Percentiles rank a stretch among this genome's conserved stretches.
These are phyloP conservation scores for Cotesia vestalis DNA, from an alignment of 1,140 invertebrate genomes.

Conservation along the genomic window DNA sequence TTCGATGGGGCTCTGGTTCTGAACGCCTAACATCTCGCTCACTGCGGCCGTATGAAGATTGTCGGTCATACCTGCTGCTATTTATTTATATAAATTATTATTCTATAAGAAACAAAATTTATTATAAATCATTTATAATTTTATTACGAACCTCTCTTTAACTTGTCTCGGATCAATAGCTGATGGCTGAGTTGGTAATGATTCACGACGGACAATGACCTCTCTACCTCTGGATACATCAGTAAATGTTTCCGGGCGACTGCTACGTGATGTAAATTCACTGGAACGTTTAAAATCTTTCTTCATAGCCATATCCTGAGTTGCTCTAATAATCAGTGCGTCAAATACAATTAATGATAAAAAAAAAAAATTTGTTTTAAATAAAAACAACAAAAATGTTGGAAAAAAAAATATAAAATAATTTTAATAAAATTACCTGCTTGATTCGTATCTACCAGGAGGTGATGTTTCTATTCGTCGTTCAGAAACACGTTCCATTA, in stretches of 20 bases:
- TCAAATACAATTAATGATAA: not conserved
- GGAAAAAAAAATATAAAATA: conserved; percentile 10
- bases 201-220: conserved; percentile 59
- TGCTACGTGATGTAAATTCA: conserved; percentile 59
- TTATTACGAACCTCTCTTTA: conserved; percentile 55
- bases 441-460: conserved; percentile 58
- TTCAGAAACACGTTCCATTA: conserved; percentile 59
- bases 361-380: conserved; percentile 20
- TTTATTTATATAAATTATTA: conserved; percentile 32
- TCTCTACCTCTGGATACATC: conserved; percentile 60
- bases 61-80: conserved; percentile 56
- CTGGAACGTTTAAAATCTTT: conserved; percentile 60
- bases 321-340: conserved; percentile 46
- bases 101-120: not conserved
- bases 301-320: conserved; percentile 58
- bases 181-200: conserved; percentile 51
- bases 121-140: conserved; percentile 9
- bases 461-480: conserved; percentile 57
- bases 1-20: conserved; percentile 59
- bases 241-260: conserved; percentile 57
- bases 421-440: conserved; percentile 43
- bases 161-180: conserved; percentile 62
- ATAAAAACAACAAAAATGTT: not conserved
- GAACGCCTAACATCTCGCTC: conserved; percentile 61
- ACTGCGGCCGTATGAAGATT: conserved; percentile 52